A percentile compares a stretch with the other conserved stretches of the same genome.
Conservation (phyloP, 2,888 invertebrate genomes). For the Epicampocera succincta region DNA sequence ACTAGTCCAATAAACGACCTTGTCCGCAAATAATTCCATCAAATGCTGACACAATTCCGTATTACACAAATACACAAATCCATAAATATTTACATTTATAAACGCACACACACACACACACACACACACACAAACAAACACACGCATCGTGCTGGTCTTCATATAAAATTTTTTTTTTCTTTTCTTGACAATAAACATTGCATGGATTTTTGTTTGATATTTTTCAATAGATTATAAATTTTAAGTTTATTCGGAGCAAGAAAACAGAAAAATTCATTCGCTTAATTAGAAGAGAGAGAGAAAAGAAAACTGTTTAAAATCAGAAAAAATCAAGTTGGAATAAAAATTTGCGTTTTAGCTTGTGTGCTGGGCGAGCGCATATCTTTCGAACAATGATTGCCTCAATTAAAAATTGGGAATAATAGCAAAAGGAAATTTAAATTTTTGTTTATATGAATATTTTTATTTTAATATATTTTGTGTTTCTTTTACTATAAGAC, state of each 20-base stretch:
- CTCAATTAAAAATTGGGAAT: slow-evolving; percentile 25
- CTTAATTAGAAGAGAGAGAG: too few relatives aligned
- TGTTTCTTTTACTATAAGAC: neutral
- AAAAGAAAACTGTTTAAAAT: neutral
- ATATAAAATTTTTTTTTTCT: neutral
- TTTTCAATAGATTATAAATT: slow-evolving; percentile 37
- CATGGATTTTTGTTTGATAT: slow-evolving; percentile 17
- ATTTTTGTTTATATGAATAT: neutral
- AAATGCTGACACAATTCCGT: neutral
- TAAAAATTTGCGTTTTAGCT: slow-evolving; percentile 2
- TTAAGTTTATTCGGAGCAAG: slow-evolving; percentile 24
- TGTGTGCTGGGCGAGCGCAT: neutral
- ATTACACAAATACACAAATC: neutral
- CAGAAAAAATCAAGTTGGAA: neutral
- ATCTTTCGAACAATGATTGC: slow-evolving; percentile 12
- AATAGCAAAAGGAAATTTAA: slow-evolving; percentile 20
- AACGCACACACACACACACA: neutral
- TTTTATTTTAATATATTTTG: too few relatives aligned
- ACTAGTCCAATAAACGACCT: slow-evolving; percentile 31
- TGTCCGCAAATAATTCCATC: slow-evolving; percentile 33
- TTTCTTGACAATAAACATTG: slow-evolving; percentile 50
- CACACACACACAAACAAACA: too few relatives aligned
- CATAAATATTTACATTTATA: too few relatives aligned
- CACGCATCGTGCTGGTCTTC: too few relatives aligned
- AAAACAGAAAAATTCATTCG: neutral